Conservation (phyloP, 2,113 vertebrate genomes). For the Melanerpes aurifrons region DNA sequence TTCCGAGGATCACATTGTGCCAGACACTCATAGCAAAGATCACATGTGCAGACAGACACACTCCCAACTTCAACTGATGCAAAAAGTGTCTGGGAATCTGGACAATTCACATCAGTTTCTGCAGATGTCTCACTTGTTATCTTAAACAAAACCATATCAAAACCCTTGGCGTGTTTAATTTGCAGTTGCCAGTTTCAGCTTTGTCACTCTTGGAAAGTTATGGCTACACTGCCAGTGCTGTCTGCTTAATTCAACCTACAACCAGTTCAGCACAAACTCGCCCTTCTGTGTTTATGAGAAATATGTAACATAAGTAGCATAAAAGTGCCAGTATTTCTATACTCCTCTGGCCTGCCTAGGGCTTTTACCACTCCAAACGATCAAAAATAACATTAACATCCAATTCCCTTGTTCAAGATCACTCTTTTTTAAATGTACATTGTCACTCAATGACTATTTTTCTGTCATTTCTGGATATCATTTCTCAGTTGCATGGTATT, state of each 20-base stretch:
- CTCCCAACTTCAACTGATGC: slow-evolving; percentile 25
- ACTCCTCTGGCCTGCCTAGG: not conserved
- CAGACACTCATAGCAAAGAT: slow-evolving; percentile 64
- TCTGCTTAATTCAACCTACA: slow-evolving; percentile 48
- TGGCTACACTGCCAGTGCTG: slow-evolving; percentile 50
- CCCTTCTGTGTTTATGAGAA: slow-evolving; percentile 22
- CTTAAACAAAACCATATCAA: slow-evolving; percentile 67
- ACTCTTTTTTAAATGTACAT: not conserved
- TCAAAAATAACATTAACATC: not conserved
- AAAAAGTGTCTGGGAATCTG: slow-evolving; percentile 67
- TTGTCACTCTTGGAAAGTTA: slow-evolving; percentile 68
- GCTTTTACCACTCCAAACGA: not conserved
- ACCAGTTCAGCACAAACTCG: slow-evolving; percentile 29
- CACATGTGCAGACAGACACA: slow-evolving; percentile 39
- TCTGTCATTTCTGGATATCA: not conserved
- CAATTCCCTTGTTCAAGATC: not conserved
- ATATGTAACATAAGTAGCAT: not conserved
- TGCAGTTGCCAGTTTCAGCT: slow-evolving; percentile 54
- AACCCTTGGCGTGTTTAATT: slow-evolving; percentile 69
- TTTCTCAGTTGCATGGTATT: not conserved
- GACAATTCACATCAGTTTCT: slow-evolving; percentile 63
- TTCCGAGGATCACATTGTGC: slow-evolving; percentile 43
- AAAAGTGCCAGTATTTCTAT: not conserved
- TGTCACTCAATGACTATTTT: not conserved
- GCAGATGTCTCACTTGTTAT: slow-evolving; percentile 66